Conservation (phyloP, 1,140 invertebrate species). For the Brachionus sp. region DNA sequence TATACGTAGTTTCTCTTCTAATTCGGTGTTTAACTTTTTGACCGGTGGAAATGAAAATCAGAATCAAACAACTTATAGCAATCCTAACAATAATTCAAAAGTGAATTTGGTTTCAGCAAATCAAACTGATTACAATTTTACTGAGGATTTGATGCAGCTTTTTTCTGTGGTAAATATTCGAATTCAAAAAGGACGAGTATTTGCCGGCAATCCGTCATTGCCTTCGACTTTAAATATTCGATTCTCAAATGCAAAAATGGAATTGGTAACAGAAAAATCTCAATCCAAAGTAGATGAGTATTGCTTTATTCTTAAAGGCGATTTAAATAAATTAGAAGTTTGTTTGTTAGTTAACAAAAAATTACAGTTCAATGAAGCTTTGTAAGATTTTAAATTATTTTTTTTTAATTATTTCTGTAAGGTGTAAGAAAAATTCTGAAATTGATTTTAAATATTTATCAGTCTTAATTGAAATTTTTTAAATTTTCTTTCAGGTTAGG, state of each 20-base stretch:
- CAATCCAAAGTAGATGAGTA: constrained; percentile 44
- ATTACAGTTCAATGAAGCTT: neutral
- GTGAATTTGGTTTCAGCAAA: constrained; percentile 50
- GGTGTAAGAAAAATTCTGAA: neutral
- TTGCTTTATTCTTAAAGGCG: constrained; percentile 26
- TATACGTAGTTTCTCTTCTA: constrained; percentile 48
- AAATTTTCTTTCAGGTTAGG: neutral
- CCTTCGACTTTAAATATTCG: constrained; percentile 28
- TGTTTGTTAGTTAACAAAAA: constrained; percentile 28
- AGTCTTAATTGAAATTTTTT: no score
- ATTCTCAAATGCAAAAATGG: constrained; percentile 42
- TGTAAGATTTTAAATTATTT: neutral
- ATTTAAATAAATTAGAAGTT: constrained; percentile 28
- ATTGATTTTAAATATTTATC: no score
- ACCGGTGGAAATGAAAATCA: neutral
- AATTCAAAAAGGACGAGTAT: constrained; percentile 17
- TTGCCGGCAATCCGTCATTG: constrained; percentile 27
- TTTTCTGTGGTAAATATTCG: constrained; percentile 41
- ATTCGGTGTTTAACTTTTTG: constrained; percentile 14
- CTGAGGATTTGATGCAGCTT: constrained; percentile 40
- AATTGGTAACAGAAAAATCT: constrained; percentile 44
- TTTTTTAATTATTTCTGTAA: neutral
- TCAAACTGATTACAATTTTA: constrained; percentile 51
- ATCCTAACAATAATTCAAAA: constrained; percentile 47
- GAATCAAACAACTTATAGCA: constrained; percentile 44